Percentiles rank a stretch among this genome's conserved stretches.
phyloP scores from a whole-genome alignment of 2,113 vertebrate genomes.

The Meles meles region DNA sequence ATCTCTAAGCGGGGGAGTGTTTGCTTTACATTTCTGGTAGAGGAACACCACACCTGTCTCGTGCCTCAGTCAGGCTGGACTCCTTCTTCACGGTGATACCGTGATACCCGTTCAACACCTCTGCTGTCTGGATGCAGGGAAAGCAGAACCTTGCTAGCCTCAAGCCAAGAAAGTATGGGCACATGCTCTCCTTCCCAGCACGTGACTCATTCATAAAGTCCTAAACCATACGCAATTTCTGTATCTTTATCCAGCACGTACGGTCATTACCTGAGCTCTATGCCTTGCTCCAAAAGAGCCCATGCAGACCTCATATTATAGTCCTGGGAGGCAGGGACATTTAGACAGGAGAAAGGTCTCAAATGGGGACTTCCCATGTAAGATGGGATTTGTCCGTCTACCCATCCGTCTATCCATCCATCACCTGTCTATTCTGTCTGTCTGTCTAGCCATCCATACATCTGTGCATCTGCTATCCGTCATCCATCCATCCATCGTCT shows the following conservation, averaged over 20 bases:
- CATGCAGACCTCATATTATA: accelerated
- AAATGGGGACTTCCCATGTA: no score
- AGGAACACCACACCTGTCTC: accelerated
- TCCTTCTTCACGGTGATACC: accelerated
- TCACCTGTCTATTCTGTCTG: background rate
- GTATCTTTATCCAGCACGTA: accelerated
- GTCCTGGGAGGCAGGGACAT: background rate
- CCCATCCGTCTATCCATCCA: no score
- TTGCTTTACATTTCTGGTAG: accelerated
- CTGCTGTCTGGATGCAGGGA: accelerated
- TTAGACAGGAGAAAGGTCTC: background rate
- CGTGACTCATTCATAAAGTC: accelerated
- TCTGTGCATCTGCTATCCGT: accelerated
- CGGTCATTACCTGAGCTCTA: accelerated
- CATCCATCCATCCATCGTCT: no score
- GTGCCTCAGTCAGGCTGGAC: accelerated
- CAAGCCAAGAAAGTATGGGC: accelerated
- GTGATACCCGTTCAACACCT: accelerated
- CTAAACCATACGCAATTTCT: accelerated
- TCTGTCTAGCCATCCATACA: accelerated
- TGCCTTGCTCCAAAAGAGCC: no score
- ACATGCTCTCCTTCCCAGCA: accelerated
- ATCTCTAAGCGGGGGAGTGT: accelerated
- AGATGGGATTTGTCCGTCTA: background rate
- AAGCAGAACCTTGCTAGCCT: background rate